Percentiles rank a stretch among this genome's conserved stretches.
These are phyloP conservation scores for Conomelus anceps DNA, from an alignment of 2,888 invertebrate species.

Conservation along the genomic window DNA sequence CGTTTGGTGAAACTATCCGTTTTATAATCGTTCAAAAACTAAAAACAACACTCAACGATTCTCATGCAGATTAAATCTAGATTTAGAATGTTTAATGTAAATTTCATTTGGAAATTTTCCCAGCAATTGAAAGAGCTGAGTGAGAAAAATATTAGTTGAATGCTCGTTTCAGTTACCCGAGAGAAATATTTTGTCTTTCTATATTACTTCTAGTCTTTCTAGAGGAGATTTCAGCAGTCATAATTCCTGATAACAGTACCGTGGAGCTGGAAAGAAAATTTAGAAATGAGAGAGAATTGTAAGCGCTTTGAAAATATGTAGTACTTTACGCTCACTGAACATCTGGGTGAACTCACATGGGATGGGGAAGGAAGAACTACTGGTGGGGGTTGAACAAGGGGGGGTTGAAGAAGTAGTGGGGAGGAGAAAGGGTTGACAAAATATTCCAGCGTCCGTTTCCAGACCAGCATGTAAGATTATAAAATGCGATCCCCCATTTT, in stretches of 20 bases:
- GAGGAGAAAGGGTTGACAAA: no score
- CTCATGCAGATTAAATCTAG: neutral
- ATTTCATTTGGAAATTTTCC: neutral
- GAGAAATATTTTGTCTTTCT: no score
- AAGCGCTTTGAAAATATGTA: neutral
- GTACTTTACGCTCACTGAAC: neutral
- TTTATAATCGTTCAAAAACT: neutral
- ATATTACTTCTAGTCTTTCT: no score
- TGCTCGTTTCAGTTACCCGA: neutral
- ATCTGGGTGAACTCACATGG: neutral
- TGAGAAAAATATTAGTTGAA: neutral
- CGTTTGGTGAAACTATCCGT: no score
- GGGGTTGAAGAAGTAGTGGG: neutral
- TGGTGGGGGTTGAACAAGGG: neutral
- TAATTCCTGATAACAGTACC: neutral
- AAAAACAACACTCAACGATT: neutral
- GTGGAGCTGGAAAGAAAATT: neutral
- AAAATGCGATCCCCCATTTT: no score
- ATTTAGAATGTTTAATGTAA: neutral
- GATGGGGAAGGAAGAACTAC: neutral
- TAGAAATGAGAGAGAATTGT: neutral
- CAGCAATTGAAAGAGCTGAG: neutral
- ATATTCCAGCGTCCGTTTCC: no score
- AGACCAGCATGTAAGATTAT: no score
- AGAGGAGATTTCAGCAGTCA: neutral